phyloP scores from a whole-genome alignment of 2,888 invertebrate species.

The Drosophila longiperda region DNA sequence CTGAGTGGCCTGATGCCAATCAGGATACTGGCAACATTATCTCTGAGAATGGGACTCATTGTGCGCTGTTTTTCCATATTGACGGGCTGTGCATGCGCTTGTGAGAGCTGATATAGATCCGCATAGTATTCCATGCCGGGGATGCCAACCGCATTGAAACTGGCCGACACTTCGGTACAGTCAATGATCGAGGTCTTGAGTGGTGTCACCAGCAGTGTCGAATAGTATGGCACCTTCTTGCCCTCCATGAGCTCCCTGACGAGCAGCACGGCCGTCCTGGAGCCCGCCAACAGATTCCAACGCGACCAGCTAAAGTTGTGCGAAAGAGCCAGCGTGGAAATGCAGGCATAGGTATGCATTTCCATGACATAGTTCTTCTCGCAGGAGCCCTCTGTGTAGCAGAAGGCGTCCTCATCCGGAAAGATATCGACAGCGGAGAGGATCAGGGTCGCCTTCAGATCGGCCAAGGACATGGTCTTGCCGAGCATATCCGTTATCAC shows the following conservation, averaged over 20 bases:
- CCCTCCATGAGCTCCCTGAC: slow-evolving; percentile 84
- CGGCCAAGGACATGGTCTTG: slow-evolving; percentile 75
- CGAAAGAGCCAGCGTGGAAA: slow-evolving; percentile 90
- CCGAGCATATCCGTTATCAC: slow-evolving; percentile 83
- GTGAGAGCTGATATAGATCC: slow-evolving; percentile 90
- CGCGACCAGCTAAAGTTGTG: slow-evolving; percentile 94
- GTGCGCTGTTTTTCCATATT: slow-evolving; percentile 81
- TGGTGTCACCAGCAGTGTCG: slow-evolving; percentile 88
- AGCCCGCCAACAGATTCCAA: slow-evolving; percentile 88
- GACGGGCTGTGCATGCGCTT: slow-evolving; percentile 86
- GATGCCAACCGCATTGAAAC: slow-evolving; percentile 86
- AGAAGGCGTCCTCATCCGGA: slow-evolving; percentile 91
- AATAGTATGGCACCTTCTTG: slow-evolving; percentile 84
- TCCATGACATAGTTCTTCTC: slow-evolving; percentile 91
- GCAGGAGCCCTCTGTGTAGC: slow-evolving; percentile 89
- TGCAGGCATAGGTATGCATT: slow-evolving; percentile 91
- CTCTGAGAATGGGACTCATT: slow-evolving; percentile 83
- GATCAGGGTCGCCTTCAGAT: slow-evolving; percentile 84
- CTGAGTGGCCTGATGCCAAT: slow-evolving; percentile 84
- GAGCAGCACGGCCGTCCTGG: slow-evolving; percentile 83
- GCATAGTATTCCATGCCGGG: slow-evolving; percentile 87
- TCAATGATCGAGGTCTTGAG: slow-evolving; percentile 89
- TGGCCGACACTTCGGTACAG: slow-evolving; percentile 91
- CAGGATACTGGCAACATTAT: slow-evolving; percentile 83
- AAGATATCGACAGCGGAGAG: slow-evolving; percentile 92